Evolutionary conservation across 1,140 invertebrate genomes (phyloP).

Genomic region (Lineus longissimus): DNA sequence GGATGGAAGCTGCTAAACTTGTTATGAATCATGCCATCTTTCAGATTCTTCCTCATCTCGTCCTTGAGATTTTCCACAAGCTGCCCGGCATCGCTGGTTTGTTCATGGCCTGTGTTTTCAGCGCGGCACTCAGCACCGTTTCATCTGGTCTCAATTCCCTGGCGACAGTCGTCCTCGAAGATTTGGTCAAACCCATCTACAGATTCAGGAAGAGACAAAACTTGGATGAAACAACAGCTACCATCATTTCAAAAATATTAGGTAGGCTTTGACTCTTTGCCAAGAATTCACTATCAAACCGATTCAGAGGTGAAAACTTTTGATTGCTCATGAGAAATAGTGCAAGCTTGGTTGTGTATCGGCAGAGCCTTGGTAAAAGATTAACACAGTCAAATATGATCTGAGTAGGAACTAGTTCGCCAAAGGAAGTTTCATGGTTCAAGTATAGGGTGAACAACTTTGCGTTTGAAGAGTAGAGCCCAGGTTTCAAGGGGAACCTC

Average conservation of each 20-base stretch:
- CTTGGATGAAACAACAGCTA: constrained; percentile 61
- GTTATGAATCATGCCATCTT: neutral
- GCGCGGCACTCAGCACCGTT: constrained; percentile 82
- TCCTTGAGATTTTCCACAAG: constrained; percentile 72
- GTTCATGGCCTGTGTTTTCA: constrained; percentile 84
- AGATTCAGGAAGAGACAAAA: constrained; percentile 61
- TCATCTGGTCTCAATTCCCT: constrained; percentile 89
- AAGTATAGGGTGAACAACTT: too few species aligned
- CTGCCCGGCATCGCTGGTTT: constrained; percentile 76
- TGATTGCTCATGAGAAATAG: too few species aligned
- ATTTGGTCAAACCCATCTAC: constrained; percentile 65
- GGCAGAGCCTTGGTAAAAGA: too few species aligned
- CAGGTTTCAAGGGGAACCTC: too few species aligned
- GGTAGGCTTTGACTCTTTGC: constrained; percentile 13
- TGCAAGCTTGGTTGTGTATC: too few species aligned
- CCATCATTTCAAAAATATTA: constrained; percentile 65
- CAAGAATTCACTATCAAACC: too few species aligned
- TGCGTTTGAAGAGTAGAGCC: too few species aligned
- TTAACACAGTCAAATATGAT: too few species aligned
- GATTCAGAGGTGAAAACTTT: too few species aligned
- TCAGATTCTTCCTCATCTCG: constrained; percentile 75
- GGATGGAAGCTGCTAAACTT: neutral
- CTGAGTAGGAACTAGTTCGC: too few species aligned
- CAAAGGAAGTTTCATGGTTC: too few species aligned
- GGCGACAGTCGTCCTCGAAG: constrained; percentile 82